Evolutionary conservation across 64 coral and sea anemone species (phyloP).

Genomic region (Montipora sp.): DNA sequence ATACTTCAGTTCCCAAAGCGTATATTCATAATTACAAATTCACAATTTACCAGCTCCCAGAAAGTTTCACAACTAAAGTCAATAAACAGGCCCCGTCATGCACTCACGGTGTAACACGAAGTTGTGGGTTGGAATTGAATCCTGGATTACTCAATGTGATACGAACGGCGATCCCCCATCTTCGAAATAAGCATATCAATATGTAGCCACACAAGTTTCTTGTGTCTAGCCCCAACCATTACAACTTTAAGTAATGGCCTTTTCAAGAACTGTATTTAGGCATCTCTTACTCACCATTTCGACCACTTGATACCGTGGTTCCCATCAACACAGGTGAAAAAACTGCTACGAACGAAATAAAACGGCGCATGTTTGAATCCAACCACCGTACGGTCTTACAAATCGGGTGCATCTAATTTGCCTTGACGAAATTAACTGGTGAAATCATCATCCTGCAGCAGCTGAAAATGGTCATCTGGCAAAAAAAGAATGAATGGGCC

Average conservation of each 20-base stretch:
- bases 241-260: neutral
- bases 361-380: neutral
- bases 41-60: too few species aligned
- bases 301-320: neutral
- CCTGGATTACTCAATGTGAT: too few species aligned
- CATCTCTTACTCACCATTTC: neutral
- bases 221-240: neutral
- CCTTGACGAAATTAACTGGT: neutral
- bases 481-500: neutral
- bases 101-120: too few species aligned
- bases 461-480: neutral
- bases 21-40: too few species aligned
- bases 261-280: neutral
- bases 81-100: too few species aligned
- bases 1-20: too few species aligned
- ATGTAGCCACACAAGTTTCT: too few species aligned
- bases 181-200: too few species aligned
- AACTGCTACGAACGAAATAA: neutral
- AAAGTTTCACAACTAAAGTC: too few species aligned
- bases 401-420: neutral
- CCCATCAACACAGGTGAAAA: neutral
- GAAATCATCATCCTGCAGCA: neutral
- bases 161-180: too few species aligned
- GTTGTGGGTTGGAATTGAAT: too few species aligned
- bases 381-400: neutral